Percentiles rank a stretch among this genome's conserved stretches.
phyloP scores from a whole-genome alignment of 2,113 vertebrate genomes.

The Clarias magur region DNA sequence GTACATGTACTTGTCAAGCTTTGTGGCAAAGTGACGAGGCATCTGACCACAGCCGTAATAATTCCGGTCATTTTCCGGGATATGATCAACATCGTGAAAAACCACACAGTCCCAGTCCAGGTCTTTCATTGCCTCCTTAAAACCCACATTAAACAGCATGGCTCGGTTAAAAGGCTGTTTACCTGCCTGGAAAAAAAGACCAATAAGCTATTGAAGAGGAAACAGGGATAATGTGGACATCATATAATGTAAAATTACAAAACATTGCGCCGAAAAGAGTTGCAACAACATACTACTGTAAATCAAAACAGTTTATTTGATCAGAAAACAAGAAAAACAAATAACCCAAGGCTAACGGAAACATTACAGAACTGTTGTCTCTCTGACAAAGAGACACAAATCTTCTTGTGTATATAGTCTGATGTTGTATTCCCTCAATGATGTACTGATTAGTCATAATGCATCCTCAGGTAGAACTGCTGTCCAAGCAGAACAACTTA shows the following conservation, averaged over 20 bases:
- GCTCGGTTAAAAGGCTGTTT: conserved; percentile 94
- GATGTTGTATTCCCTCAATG: no score
- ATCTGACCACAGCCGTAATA: conserved; percentile 95
- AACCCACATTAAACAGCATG: conserved; percentile 96
- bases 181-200: conserved; percentile 75
- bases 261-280: not conserved
- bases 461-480: no score
- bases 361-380: no score
- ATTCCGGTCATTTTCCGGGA: conserved; percentile 92
- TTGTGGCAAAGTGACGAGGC: conserved; percentile 94
- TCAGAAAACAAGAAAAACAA: no score
- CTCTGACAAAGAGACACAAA: no score
- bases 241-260: not conserved
- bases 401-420: no score
- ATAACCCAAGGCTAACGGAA: no score
- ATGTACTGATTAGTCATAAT: no score
- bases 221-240: not conserved
- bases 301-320: no score
- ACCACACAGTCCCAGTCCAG: conserved; percentile 92
- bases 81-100: conserved; percentile 95
- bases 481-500: no score
- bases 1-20: conserved; percentile 97
- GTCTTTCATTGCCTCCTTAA: conserved; percentile 94
- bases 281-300: no score
- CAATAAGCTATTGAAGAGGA: not conserved